These are phyloP conservation scores for Tychaedon coryphoeus DNA, from an alignment of 2,113 vertebrate genomes.

Conservation along the genomic window DNA sequence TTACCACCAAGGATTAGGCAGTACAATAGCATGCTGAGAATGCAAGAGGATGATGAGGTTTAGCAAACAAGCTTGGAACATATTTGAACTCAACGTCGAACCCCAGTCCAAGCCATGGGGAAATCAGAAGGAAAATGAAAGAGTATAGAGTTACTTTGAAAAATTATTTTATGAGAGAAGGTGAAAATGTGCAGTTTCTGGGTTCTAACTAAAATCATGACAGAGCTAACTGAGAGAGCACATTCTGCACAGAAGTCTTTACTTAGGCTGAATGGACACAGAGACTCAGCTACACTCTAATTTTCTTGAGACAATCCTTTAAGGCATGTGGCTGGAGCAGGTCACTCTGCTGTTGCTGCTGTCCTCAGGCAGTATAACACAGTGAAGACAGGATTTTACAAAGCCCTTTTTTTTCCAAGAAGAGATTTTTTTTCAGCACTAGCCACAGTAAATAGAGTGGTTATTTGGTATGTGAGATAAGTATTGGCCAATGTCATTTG, in stretches of 20 bases:
- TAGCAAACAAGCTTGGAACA: slow-evolving; percentile 37
- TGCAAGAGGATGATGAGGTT: slow-evolving; percentile 41
- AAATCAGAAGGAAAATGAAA: neutral
- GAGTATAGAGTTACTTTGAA: neutral
- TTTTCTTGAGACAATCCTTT: slow-evolving; percentile 52
- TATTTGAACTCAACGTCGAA: neutral
- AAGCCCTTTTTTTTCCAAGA: neutral
- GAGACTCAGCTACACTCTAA: neutral
- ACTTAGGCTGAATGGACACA: neutral
- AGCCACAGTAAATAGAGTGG: slow-evolving; percentile 45
- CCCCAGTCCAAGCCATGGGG: neutral
- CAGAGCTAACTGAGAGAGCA: neutral
- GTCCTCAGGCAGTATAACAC: slow-evolving; percentile 51
- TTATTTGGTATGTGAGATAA: slow-evolving; percentile 63
- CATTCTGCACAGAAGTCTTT: neutral
- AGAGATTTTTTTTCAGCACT: neutral
- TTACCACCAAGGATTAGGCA: slow-evolving; percentile 62
- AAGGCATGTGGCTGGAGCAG: slow-evolving; percentile 45
- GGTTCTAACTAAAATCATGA: neutral
- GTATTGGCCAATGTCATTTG: slow-evolving; percentile 45
- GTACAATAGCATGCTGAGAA: slow-evolving; percentile 62
- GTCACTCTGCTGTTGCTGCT: slow-evolving; percentile 20
- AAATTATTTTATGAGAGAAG: neutral
- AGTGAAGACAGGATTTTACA: slow-evolving; percentile 44
- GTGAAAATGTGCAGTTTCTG: neutral